Evolutionary conservation across 2,113 vertebrate species (phyloP).

Genomic region (Paraplagusia blochii): DNA sequence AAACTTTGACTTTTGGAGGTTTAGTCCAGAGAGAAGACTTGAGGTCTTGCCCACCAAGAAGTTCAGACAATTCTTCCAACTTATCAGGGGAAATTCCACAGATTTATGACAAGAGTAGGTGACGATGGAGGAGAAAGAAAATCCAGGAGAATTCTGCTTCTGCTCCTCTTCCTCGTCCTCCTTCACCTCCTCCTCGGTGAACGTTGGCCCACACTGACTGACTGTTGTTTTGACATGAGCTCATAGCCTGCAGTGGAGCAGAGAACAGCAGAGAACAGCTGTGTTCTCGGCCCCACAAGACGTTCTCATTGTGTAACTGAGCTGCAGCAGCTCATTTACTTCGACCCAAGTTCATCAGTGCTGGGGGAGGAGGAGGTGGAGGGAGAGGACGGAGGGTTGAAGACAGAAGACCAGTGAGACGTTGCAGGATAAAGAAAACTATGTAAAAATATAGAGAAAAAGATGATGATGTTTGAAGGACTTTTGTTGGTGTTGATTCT

Average conservation of each 20-base stretch:
- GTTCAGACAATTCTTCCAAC: too few species aligned
- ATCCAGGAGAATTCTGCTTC: too few species aligned
- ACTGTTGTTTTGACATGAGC: slow-evolving; percentile 58
- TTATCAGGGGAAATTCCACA: not conserved
- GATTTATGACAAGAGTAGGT: too few species aligned
- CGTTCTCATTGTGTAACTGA: slow-evolving; percentile 16
- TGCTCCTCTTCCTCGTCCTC: not conserved
- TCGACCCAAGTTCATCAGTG: not conserved
- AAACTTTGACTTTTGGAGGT: too few species aligned
- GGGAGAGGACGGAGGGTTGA: not conserved
- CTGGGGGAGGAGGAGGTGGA: too few species aligned
- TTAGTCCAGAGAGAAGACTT: too few species aligned
- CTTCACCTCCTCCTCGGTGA: not conserved
- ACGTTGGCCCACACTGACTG: slow-evolving; percentile 22
- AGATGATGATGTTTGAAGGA: too few species aligned
- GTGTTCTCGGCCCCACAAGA: slow-evolving; percentile 52
- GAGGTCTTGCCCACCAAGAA: too few species aligned
- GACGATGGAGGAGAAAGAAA: too few species aligned
- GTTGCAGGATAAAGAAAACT: not conserved
- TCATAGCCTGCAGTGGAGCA: slow-evolving; percentile 41
- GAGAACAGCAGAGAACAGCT: slow-evolving; percentile 54
- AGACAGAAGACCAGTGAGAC: too few species aligned
- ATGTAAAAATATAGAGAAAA: not conserved
- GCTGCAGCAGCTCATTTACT: not conserved
- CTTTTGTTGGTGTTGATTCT: too few species aligned